Evolutionary conservation across 2,888 invertebrate species (phyloP).

Genomic region (Globia sparganii): DNA sequence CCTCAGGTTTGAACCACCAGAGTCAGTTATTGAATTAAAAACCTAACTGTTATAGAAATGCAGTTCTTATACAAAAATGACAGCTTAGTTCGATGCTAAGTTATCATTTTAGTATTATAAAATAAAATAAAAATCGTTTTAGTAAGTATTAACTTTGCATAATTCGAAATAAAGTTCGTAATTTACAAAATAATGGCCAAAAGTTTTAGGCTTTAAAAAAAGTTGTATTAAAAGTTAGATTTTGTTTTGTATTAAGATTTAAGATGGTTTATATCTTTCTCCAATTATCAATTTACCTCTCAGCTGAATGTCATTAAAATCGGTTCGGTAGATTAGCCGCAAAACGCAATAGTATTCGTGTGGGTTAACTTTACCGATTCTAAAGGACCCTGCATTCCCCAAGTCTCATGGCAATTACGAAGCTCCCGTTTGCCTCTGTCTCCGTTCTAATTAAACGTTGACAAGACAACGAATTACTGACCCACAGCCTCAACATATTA

Average conservation of each 20-base stretch:
- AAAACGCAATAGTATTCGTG: neutral
- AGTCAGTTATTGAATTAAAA: neutral
- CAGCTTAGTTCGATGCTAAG: neutral
- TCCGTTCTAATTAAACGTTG: constrained; percentile 48
- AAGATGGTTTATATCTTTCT: neutral
- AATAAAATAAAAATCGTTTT: too few species aligned
- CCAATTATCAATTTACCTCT: neutral
- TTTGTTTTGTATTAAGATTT: neutral
- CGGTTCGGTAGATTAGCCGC: neutral
- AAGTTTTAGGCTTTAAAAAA: neutral
- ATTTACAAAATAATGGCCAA: neutral
- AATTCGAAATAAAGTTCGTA: neutral
- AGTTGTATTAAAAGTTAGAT: neutral
- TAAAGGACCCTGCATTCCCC: neutral
- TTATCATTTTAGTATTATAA: neutral
- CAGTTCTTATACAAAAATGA: neutral
- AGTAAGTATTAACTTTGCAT: too few species aligned
- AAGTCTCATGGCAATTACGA: constrained; percentile 45
- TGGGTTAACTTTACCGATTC: neutral
- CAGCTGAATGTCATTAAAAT: neutral
- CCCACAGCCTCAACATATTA: constrained; percentile 43
- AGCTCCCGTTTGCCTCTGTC: constrained; percentile 28
- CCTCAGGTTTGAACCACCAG: neutral
- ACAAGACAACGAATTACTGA: constrained; percentile 48
- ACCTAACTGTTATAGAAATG: neutral